phyloP scores from a whole-genome alignment of 2,797 vertebrate genomes.

The Artibeus jamaicensis region DNA sequence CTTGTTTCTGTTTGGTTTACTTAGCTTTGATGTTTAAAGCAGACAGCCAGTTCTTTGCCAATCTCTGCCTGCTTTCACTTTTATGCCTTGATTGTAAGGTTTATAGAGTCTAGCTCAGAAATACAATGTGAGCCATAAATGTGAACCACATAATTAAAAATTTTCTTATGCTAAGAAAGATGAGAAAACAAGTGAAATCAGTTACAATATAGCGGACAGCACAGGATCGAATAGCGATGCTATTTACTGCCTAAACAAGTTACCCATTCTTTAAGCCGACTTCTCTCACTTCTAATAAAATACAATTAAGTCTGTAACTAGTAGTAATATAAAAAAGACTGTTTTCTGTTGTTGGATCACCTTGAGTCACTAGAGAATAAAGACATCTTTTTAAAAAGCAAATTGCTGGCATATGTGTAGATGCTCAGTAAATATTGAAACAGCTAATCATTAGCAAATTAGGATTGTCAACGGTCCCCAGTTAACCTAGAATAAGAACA shows the following conservation, averaged over 20 bases:
- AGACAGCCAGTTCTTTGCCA: neutral
- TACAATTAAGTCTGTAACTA: neutral
- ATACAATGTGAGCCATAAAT: neutral
- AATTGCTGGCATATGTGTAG: neutral
- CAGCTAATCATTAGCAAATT: constrained; percentile 30
- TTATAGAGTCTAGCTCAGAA: neutral
- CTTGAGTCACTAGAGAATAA: neutral
- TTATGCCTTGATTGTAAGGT: neutral
- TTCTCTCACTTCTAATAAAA: constrained; percentile 9
- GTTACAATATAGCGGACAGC: neutral
- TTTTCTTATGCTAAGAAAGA: neutral
- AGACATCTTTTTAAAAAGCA: neutral
- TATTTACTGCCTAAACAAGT: neutral
- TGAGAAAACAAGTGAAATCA: neutral
- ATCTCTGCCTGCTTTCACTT: neutral
- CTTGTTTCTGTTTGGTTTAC: neutral
- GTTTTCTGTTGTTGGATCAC: neutral
- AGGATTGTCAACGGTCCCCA: neutral
- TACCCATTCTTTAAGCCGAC: neutral
- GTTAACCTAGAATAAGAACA: neutral
- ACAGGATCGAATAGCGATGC: neutral
- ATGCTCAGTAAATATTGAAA: constrained; percentile 44
- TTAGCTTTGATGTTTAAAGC: neutral
- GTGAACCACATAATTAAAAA: neutral
- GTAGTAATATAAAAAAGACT: neutral